Evolutionary conservation across 1,140 invertebrate genomes (phyloP).

Genomic region (Megalopta genalis): DNA sequence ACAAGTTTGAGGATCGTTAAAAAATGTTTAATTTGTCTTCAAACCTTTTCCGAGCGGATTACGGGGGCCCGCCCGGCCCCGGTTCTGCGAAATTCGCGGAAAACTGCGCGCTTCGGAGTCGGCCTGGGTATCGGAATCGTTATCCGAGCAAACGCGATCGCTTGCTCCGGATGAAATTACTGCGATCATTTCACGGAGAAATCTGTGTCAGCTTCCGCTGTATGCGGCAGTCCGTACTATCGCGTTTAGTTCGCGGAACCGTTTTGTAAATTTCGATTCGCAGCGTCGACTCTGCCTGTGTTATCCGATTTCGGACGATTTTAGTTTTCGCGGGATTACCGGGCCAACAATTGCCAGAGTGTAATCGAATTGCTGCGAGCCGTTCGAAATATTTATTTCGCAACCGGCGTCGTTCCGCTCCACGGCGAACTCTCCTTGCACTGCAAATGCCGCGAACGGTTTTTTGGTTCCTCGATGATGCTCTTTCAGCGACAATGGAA

Average conservation of each 20-base stretch:
- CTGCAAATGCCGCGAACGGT: no score
- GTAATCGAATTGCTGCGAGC: no score
- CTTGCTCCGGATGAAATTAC: not conserved
- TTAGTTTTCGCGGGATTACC: not conserved
- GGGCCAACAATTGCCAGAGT: no score
- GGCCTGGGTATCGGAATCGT: not conserved
- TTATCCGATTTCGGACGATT: not conserved
- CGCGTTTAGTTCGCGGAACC: slow-evolving; percentile 15
- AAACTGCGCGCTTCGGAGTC: not conserved
- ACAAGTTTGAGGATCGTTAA: slow-evolving; percentile 4
- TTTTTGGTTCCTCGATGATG: no score
- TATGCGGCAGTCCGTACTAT: slow-evolving; percentile 3
- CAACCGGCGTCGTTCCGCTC: no score
- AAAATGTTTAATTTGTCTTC: not conserved
- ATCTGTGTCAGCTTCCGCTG: slow-evolving; percentile 16
- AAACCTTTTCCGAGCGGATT: not conserved
- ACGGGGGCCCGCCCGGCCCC: not conserved
- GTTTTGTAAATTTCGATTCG: not conserved
- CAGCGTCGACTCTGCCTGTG: not conserved
- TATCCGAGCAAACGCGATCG: slow-evolving; percentile 16
- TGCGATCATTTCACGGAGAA: not conserved
- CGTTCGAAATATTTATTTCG: no score
- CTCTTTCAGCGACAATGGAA: no score
- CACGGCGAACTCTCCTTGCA: no score
- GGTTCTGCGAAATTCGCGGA: not conserved